phyloP scores from a whole-genome alignment of 2,113 vertebrate genomes.

The Sceloporus undulatus region DNA sequence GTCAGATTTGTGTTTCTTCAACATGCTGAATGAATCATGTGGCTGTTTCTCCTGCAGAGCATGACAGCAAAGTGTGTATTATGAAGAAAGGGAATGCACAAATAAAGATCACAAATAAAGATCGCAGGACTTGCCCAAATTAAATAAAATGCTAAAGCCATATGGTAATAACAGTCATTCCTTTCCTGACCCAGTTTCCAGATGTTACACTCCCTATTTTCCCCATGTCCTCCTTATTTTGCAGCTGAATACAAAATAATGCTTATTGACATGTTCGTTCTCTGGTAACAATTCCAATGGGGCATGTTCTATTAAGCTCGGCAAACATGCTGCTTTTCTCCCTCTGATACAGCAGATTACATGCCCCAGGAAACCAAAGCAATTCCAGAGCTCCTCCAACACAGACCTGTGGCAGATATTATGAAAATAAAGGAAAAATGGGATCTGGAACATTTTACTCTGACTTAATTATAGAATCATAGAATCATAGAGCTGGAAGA shows the following conservation, averaged over 20 bases:
- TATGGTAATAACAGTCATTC: constrained; percentile 4
- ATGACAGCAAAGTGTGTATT: neutral
- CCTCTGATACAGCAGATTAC: neutral
- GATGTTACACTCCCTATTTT: neutral
- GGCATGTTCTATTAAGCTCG: constrained; percentile 22
- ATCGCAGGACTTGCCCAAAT: constrained; percentile 5
- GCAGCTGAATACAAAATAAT: constrained; percentile 8
- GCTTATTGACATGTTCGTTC: constrained; percentile 11
- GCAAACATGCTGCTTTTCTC: neutral
- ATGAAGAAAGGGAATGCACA: neutral
- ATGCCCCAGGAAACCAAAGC: neutral
- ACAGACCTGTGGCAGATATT: neutral
- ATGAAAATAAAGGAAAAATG: neutral
- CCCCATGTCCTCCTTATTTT: neutral
- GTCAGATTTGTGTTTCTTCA: neutral
- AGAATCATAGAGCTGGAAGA: neutral
- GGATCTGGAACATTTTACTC: neutral
- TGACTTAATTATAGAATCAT: neutral
- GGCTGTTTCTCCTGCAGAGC: neutral
- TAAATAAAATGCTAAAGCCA: constrained; percentile 28
- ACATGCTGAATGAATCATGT: neutral
- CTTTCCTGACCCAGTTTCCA: neutral
- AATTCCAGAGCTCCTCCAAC: neutral
- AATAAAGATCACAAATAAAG: neutral
- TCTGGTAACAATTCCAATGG: neutral